Evolutionary conservation across 1,140 invertebrate genomes (phyloP).

Genomic region (Leptinotarsa lineolata): DNA sequence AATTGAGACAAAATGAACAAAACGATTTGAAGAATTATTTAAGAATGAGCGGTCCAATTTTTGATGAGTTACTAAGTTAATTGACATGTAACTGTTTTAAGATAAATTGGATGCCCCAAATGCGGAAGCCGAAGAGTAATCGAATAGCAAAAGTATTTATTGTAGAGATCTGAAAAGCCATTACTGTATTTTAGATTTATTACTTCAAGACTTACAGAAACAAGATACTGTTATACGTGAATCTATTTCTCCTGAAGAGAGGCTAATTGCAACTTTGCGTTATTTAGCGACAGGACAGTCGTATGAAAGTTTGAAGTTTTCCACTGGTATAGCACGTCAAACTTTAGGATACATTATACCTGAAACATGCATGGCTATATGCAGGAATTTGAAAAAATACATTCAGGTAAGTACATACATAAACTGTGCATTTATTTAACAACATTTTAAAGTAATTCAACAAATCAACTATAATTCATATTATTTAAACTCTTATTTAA

Average conservation of each 20-base stretch:
- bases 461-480: too few relatives aligned
- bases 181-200: conserved; percentile 15
- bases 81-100: neutral
- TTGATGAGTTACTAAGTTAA: conserved; percentile 16
- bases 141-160: neutral
- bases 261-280: conserved; percentile 14
- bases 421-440: too few relatives aligned
- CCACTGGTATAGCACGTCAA: conserved; percentile 10
- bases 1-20: conserved; percentile 16
- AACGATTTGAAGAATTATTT: conserved; percentile 20
- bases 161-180: neutral
- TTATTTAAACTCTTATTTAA: too few relatives aligned
- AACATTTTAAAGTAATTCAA: too few relatives aligned
- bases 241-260: conserved; percentile 12
- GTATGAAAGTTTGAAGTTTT: conserved; percentile 17
- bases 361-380: conserved; percentile 15
- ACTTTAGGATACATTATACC: conserved; percentile 17
- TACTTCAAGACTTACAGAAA: neutral
- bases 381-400: conserved; percentile 4
- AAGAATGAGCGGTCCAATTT: conserved; percentile 21
- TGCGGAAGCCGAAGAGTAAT: too few relatives aligned
- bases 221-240: conserved; percentile 13
- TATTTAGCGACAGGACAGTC: conserved; percentile 19
- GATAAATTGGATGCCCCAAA: too few relatives aligned
- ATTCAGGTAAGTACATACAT: neutral